Base-by-base conservation (phyloP, 2,113 vertebrate species). In the Anarhynchus alexandrinus region DNA sequence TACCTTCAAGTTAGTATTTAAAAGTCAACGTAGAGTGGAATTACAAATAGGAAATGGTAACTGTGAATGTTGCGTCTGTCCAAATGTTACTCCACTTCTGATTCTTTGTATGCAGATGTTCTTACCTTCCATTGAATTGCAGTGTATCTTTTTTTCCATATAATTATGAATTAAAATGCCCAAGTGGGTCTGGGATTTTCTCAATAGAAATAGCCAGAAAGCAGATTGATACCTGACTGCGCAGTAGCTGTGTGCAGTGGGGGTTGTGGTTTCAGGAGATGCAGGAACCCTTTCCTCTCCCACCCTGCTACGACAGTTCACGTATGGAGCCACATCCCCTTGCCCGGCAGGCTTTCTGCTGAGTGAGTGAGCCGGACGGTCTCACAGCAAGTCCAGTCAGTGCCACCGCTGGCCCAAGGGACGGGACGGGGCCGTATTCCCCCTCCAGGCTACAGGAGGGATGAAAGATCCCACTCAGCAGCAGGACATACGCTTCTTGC, bases 141-240 rank as follows among this genome's bases (percentile, higher is more conserved):
- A 3, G 10, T 27, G 0, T 52, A 16, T 64, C 9, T 65, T 22
- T 38, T 62, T 42, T 23, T 9, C 32, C 27, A 11, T 9, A 3
- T 25, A 51, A 79, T 22, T 66, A 11, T 27, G 30, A 30, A 29
- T 55, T 55, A 62, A 72, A 88, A 55, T 13, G 9, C 51, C 20
- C 9, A 8, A 14, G 29, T 21, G n/a, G 36, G 32, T 23, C n/a
- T 59, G 49, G 29, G 64, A 10, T 64, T 88, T 58, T 86, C 11
- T 77, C 32, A 20, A 6, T 32, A 4, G 10, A 42, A 32, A 2
- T 3, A 69, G 55, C 32, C 12, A 49, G 40, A 17, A 9, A 66
- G 8, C 29, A 57, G 22, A 6, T n/a, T 0, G 1, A 18, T 13
- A 11, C 62, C 21, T 10, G 19, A 5, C 26, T 11, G 0, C 8